A percentile compares a stretch with the other conserved stretches of the same genome.
Evolutionary conservation across 2,797 vertebrate genomes (phyloP).

Genomic region (Rhodeus uyekii): DNA sequence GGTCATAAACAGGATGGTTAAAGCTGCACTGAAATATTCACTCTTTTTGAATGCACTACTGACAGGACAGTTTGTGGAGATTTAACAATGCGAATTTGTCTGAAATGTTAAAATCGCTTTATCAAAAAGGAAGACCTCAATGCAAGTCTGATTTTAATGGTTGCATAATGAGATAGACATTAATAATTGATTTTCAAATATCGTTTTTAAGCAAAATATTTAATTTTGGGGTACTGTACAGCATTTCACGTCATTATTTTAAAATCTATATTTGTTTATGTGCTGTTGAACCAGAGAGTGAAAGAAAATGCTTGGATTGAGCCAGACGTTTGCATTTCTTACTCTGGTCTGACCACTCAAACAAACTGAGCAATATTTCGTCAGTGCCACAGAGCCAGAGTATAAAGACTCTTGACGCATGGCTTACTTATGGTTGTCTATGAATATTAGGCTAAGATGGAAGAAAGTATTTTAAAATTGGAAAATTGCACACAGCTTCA

Average conservation of each 20-base stretch:
- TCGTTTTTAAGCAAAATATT: too few relatives aligned
- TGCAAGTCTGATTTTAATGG: slow-evolving; percentile 1
- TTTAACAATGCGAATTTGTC: neutral
- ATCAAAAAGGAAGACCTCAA: too few relatives aligned
- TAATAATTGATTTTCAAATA: too few relatives aligned
- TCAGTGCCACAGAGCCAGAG: neutral
- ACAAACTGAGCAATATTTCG: neutral
- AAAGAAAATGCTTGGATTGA: too few relatives aligned
- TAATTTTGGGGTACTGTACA: too few relatives aligned
- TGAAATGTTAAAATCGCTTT: neutral
- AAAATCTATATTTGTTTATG: too few relatives aligned
- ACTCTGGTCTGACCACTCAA: neutral
- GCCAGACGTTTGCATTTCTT: too few relatives aligned
- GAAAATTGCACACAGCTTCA: neutral
- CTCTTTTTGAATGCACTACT: slow-evolving; percentile 12
- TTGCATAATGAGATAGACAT: neutral
- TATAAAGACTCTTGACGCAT: neutral
- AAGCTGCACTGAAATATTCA: slow-evolving; percentile 26
- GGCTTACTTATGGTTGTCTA: neutral
- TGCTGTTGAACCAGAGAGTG: too few relatives aligned
- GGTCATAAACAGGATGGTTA: slow-evolving; percentile 11
- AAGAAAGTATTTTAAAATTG: neutral
- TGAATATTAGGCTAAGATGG: neutral
- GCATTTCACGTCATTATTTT: too few relatives aligned
- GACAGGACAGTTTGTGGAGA: neutral